Base-by-base conservation (phyloP, 2,888 invertebrate genomes). In the Chaetoderma sp. region DNA sequence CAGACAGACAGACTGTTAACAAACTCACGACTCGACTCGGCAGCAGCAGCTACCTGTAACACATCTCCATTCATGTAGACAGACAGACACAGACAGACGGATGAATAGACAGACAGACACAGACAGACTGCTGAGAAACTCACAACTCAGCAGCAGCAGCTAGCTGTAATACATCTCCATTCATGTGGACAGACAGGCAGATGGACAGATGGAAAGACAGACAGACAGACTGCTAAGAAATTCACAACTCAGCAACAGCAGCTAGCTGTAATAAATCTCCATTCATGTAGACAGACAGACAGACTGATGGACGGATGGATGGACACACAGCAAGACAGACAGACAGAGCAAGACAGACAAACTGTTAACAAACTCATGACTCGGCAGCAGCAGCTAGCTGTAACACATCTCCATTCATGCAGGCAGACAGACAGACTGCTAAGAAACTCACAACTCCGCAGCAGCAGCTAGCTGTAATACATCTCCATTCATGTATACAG, bases 391-490 rank as follows among this genome's bases (percentile, higher is more conserved):
- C 98, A 84, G 96, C 96, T 83, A 98, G 90, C 90, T 99, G 99
- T 89, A 98, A 91, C 81, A 96, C 93, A 90, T 99, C 98, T 81
- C 98, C 97, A 57, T 50, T 45, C 57, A 57, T 50, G 27, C 57
- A 57, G 4, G 44, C 57, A n/a, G n/a, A n/a, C n/a, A n/a, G n/a
- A n/a, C n/a, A n/a, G n/a, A n/a, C n/a, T n/a, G n/a, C n/a, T n/a
- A n/a, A n/a, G n/a, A n/a, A n/a, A 79, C 86, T 93, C 89, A 97
- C 96, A 98, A 89, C 91, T 98, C 98, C 73, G 93, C 93, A 82
- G 98, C 98, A 77, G 98, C 98, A 84, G 96, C 96, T 83, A 98
- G 90, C 90, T 99, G 99, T 89, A 98, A 91, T 81, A 96, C 93
- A 90, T 99, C 98, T 81, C 98, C 97, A 57, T 50, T 45, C 45